Conservation (phyloP, 2,113 vertebrate species). For the Daubentonia madagascariensis region DNA sequence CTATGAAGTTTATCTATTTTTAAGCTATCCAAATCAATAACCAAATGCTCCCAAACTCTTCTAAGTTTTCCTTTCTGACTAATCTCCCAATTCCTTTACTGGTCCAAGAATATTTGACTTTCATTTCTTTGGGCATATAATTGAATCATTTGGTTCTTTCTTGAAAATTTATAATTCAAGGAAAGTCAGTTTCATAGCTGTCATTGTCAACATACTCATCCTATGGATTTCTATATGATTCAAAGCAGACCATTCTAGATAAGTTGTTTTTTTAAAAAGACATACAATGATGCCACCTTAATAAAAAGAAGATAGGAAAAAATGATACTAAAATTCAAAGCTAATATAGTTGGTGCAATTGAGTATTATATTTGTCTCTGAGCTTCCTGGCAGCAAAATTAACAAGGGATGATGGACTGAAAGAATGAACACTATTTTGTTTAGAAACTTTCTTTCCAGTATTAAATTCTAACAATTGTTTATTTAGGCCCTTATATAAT, state of each 20-base stretch:
- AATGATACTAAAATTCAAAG: not conserved
- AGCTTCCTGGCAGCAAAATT: not conserved
- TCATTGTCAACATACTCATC: not conserved
- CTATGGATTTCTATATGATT: not conserved
- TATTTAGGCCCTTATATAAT: not conserved
- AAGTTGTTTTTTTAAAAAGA: not conserved
- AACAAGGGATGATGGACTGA: not conserved
- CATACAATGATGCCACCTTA: not conserved
- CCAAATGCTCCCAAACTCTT: not conserved
- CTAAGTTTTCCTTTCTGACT: not conserved
- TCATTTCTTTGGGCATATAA: not conserved
- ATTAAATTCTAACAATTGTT: not conserved
- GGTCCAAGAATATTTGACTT: not conserved
- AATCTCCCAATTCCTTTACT: not conserved
- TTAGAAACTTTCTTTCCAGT: not conserved
- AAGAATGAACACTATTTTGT: not conserved
- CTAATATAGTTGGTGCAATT: not conserved
- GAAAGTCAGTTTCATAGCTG: not conserved
- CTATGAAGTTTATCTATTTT: conserved; percentile 43
- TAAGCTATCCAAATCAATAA: not conserved
- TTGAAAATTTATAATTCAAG: not conserved
- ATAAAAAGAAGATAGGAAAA: not conserved
- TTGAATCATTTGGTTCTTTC: not conserved
- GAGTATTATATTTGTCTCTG: not conserved
- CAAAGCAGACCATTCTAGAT: not conserved